Conservation (phyloP, 1,140 invertebrate species). For the Ericerus pela region DNA sequence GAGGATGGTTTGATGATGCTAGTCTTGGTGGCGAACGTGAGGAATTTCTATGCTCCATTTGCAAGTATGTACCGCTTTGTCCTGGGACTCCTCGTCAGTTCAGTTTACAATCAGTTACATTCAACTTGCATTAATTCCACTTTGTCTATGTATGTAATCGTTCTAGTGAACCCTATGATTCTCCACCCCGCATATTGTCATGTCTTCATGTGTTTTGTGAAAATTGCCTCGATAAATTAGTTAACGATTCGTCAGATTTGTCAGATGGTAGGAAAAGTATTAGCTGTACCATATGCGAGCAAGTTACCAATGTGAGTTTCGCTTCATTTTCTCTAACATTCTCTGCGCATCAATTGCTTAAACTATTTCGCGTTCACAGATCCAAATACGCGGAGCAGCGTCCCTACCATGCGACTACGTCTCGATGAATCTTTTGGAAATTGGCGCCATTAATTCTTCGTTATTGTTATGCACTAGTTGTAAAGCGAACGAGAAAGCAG, state of each 20-base stretch:
- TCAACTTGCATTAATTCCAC: background rate
- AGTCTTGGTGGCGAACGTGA: constrained; percentile 2
- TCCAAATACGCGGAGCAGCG: constrained; percentile 51
- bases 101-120: background rate
- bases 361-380: no score
- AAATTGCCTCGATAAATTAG: constrained; percentile 64
- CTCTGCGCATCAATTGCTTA: no score
- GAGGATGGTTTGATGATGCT: background rate
- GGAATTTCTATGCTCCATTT: constrained; percentile 12
- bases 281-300: constrained; percentile 62
- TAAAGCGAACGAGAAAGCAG: constrained; percentile 74
- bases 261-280: constrained; percentile 35
- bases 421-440: constrained; percentile 67
- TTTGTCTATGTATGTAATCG: background rate
- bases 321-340: no score
- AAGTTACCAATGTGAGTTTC: constrained; percentile 54
- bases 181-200: constrained; percentile 65
- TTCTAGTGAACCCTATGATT: constrained; percentile 35
- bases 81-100: background rate
- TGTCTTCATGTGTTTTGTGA: constrained; percentile 90
- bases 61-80: constrained; percentile 13
- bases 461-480: constrained; percentile 72
- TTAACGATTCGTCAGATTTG: constrained; percentile 36
- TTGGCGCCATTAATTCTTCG: constrained; percentile 57
- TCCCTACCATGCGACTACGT: constrained; percentile 69